phyloP scores from a whole-genome alignment of 2,888 invertebrate genomes.

The Napeogenes sylphis region DNA sequence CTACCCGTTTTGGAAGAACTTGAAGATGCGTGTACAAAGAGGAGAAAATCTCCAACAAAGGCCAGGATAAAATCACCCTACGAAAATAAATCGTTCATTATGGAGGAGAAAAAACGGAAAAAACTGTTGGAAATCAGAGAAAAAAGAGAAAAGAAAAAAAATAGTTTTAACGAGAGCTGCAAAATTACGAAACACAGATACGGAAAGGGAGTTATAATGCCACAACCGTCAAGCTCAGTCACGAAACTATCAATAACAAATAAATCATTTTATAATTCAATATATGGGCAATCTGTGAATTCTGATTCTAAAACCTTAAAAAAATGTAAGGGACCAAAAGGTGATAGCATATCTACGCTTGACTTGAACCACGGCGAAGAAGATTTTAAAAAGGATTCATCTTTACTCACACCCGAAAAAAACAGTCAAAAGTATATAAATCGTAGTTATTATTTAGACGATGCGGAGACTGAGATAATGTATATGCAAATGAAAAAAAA shows the following conservation, averaged over 20 bases:
- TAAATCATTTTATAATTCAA: conserved; percentile 69
- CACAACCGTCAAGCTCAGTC: conserved; percentile 61
- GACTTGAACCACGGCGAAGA: conserved; percentile 34
- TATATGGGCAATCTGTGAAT: conserved; percentile 54
- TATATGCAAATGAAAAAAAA: conserved; percentile 43
- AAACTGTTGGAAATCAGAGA: conserved; percentile 63
- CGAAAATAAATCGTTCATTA: conserved; percentile 55
- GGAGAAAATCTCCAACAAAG: conserved; percentile 52
- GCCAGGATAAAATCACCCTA: conserved; percentile 66
- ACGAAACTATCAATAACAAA: conserved; percentile 69
- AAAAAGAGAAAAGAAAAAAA: conserved; percentile 58
- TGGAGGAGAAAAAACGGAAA: conserved; percentile 64
- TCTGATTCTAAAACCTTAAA: conserved; percentile 36
- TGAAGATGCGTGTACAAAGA: conserved; percentile 38
- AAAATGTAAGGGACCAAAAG: conserved; percentile 34
- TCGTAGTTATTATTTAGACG: conserved; percentile 57
- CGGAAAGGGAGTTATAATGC: conserved; percentile 45
- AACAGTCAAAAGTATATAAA: conserved; percentile 49
- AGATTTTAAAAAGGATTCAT: conserved; percentile 34
- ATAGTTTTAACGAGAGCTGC: conserved; percentile 52
- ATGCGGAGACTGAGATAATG: conserved; percentile 59
- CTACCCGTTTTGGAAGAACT: conserved; percentile 51
- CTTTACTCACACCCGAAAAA: conserved; percentile 33
- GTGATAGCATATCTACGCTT: conserved; percentile 33
- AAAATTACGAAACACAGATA: conserved; percentile 56